phyloP scores from a whole-genome alignment of 2,113 vertebrate species.

The Phycodurus eques region DNA sequence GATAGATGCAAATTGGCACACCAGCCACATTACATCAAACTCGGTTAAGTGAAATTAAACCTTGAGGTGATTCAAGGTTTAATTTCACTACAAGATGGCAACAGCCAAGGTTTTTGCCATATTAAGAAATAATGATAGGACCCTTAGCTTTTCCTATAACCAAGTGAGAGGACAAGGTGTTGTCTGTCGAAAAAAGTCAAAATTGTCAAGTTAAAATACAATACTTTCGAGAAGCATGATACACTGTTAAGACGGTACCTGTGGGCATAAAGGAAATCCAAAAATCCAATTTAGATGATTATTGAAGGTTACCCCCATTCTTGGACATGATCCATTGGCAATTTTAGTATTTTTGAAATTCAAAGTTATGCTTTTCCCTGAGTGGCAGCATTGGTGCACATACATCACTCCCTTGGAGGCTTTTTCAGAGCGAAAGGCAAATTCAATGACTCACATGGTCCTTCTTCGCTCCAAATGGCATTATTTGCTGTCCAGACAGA shows the following conservation, averaged over 20 bases:
- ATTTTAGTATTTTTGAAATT: slow-evolving; percentile 11
- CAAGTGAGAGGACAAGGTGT: no score
- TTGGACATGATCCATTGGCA: not conserved
- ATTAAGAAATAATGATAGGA: not conserved
- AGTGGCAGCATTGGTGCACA: slow-evolving; percentile 52
- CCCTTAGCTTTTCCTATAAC: no score
- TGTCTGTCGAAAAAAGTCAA: no score
- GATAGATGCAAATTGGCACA: not conserved
- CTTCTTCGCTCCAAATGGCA: slow-evolving; percentile 57
- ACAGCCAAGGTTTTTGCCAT: not conserved
- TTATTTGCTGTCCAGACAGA: slow-evolving; percentile 64
- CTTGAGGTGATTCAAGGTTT: not conserved
- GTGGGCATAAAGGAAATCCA: no score
- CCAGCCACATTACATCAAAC: not conserved
- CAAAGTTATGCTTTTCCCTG: slow-evolving; percentile 49
- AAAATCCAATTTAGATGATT: no score
- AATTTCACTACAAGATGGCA: no score
- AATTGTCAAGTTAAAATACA: no score
- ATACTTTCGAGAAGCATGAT: no score
- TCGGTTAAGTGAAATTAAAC: not conserved
- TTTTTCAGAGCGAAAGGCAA: slow-evolving; percentile 50
- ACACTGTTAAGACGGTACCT: no score
- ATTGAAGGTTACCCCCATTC: not conserved
- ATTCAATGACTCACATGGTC: slow-evolving; percentile 64
- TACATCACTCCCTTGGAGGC: slow-evolving; percentile 40